Evolutionary conservation across 1,140 invertebrate species (phyloP), one percentile per base, ranked within the genome.

Genomic region (Patella vulgata): DNA sequence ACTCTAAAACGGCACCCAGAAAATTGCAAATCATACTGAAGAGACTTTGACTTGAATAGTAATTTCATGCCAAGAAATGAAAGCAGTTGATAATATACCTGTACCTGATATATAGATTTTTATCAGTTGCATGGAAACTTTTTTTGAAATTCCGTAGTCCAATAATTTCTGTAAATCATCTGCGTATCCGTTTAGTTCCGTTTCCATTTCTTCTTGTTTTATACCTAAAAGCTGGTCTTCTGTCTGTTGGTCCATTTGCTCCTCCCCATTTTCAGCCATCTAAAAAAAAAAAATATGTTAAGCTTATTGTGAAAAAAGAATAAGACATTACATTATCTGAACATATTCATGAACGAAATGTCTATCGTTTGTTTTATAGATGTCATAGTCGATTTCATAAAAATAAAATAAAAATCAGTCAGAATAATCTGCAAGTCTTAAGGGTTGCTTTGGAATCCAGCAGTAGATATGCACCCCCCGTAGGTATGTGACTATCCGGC

Each of bases 81-180:
- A 4, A 50, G n/a, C 14, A 53, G 33, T 36, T 57, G 19, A n/a
- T 6, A 40, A 28, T 19, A 53, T 74, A 43, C 60, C 70, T 70
- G 70, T 83, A 88, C 88, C 95, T 85, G 94, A 96, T 89, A 93
- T 94, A 87, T 97, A 97, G 85, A 98, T 97, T 88, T 96, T 94
- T 85, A 97, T 94, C 77, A 98, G 89, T 88, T 97, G 96, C 73
- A 89, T 90, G 70, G 95, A 94, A 78, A 96, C 94, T 88, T 94
- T 94, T 83, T 91, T 91, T 86, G 95, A 93, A 82, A 97, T 89
- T 82, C 94, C 94, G 90, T 96, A 95, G 79, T 95, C 92, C 79
- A 96, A 89, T 66, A 97, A 73, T 75, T 84, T 84, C 46, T 80
- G 66, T 54, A 81, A 82, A 86, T 95, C 92, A 87, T 93, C 91